Evolutionary conservation across 2,113 vertebrate genomes (phyloP).

Genomic region (Bathybates hornii): DNA sequence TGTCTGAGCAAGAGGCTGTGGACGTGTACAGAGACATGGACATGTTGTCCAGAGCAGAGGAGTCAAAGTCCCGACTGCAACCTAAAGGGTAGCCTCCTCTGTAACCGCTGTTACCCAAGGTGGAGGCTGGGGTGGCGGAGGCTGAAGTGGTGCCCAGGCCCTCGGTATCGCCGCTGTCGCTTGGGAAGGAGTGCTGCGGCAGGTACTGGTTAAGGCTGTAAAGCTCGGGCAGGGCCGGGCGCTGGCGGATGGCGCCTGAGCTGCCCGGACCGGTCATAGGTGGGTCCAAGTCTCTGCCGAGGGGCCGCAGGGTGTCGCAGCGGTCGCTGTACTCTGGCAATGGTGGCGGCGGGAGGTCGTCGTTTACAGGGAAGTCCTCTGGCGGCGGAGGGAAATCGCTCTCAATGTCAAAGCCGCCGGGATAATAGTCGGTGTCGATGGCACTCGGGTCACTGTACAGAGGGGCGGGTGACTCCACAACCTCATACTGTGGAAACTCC

Average conservation of each 20-base stretch:
- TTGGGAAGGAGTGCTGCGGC: conserved; percentile 83
- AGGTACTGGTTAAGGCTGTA: conserved; percentile 90
- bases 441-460: conserved; percentile 85
- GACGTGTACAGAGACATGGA: conserved; percentile 89
- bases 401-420: conserved; percentile 96
- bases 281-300: conserved; percentile 76
- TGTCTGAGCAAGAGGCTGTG: conserved; percentile 94
- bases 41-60: conserved; percentile 80
- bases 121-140: conserved; percentile 48
- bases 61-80: conserved; percentile 80
- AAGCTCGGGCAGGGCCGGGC: conserved; percentile 79
- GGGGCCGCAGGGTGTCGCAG: conserved; percentile 84
- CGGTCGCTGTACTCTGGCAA: conserved; percentile 82
- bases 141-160: conserved; percentile 71
- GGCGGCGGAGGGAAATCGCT: conserved; percentile 95
- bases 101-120: conserved; percentile 66
- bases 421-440: conserved; percentile 97
- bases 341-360: conserved; percentile 87
- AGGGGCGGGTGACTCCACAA: conserved; percentile 83
- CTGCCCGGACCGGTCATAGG: conserved; percentile 63
- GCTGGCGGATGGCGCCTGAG: conserved; percentile 72
- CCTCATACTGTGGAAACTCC: conserved; percentile 94
- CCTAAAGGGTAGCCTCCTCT: conserved; percentile 79
- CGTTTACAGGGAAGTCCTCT: conserved; percentile 84
- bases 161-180: conserved; percentile 72